phyloP scores from a whole-genome alignment of 2,888 invertebrate genomes.

The Mimas tiliae region DNA sequence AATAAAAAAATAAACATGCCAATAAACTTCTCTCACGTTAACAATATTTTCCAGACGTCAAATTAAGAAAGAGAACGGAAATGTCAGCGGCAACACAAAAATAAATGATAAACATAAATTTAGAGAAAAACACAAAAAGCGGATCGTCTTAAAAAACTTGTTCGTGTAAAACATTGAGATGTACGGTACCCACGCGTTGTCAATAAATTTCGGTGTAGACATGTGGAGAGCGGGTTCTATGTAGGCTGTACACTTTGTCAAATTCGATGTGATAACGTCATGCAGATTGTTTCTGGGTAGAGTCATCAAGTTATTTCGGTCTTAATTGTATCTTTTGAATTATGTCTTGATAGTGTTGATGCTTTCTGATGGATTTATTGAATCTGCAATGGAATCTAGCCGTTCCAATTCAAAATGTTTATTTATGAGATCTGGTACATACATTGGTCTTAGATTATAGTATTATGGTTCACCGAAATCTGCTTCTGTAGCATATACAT shows the following conservation, averaged over 20 bases:
- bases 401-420: no score
- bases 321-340: background rate
- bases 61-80: conserved; percentile 22
- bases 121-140: conserved; percentile 18
- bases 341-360: background rate
- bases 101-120: conserved; percentile 23
- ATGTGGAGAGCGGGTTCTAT: conserved; percentile 15
- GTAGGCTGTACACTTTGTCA: conserved; percentile 25
- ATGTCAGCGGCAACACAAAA: conserved; percentile 23
- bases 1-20: conserved; percentile 8
- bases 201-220: conserved; percentile 10
- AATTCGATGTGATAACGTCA: conserved; percentile 21
- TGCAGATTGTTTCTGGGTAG: conserved; percentile 33
- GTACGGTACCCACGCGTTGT: conserved; percentile 21
- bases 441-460: no score
- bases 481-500: no score
- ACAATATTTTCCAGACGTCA: conserved; percentile 11
- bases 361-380: background rate
- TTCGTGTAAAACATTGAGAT: conserved; percentile 17
- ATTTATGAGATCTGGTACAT: no score
- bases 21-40: conserved; percentile 11
- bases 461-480: no score
- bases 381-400: background rate
- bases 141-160: conserved; percentile 22
- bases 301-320: conserved; percentile 34